Percentiles rank a stretch among this genome's conserved stretches.
Evolutionary conservation across 1,140 invertebrate genomes (phyloP).

Genomic region (Grapholita molesta): DNA sequence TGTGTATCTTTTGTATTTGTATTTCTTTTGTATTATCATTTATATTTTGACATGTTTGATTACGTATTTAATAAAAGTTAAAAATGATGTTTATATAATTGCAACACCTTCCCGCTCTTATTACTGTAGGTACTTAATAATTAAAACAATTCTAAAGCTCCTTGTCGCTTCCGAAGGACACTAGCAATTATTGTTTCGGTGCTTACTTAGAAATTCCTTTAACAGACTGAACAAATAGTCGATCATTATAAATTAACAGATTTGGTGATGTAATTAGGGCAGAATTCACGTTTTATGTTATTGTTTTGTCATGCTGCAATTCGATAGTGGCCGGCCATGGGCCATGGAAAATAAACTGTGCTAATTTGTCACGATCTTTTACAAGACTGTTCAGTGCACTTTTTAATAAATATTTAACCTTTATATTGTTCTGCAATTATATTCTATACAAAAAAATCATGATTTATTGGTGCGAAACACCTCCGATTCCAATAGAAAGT

Average conservation of each 20-base stretch:
- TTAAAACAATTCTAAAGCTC: background rate
- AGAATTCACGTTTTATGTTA: constrained; percentile 11
- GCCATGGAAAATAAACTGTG: background rate
- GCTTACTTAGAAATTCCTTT: background rate
- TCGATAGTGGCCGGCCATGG: background rate
- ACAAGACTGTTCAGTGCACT: background rate
- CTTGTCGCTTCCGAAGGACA: background rate
- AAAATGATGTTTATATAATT: too few relatives aligned
- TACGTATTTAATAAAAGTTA: too few relatives aligned
- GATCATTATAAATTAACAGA: background rate
- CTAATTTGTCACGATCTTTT: constrained; percentile 6
- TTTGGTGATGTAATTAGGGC: constrained; percentile 15
- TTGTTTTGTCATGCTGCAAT: constrained; percentile 2
- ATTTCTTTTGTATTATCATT: too few relatives aligned
- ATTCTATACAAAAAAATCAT: too few relatives aligned
- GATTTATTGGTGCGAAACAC: too few relatives aligned
- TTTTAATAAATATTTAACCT: background rate
- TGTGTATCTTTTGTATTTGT: too few relatives aligned
- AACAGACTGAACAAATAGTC: background rate
- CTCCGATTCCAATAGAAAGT: too few relatives aligned
- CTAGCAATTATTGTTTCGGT: background rate
- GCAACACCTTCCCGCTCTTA: too few relatives aligned
- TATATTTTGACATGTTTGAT: too few relatives aligned
- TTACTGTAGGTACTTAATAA: too few relatives aligned
- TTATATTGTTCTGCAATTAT: background rate